phyloP scores from a whole-genome alignment of 37 sponge, comb jelly and placozoan genomes.

The Corticium candelabrum region DNA sequence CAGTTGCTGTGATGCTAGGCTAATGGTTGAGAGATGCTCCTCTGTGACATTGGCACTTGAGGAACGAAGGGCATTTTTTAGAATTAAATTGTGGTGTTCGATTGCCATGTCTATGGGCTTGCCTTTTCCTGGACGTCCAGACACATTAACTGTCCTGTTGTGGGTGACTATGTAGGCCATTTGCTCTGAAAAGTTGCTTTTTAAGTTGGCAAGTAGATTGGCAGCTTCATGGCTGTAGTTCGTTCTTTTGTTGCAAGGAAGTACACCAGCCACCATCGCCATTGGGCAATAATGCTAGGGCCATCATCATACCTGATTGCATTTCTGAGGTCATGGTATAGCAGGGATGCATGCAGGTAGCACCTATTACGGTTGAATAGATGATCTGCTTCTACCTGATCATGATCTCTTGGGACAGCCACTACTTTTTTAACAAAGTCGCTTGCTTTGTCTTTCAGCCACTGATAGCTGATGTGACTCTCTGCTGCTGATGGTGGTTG shows the following conservation, averaged over 20 bases:
- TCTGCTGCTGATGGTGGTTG: neutral
- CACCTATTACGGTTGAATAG: neutral
- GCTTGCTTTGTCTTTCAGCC: conserved; percentile 14
- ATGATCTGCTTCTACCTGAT: conserved; percentile 7
- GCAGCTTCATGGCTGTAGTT: conserved; percentile 16
- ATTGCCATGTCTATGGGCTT: conserved; percentile 17
- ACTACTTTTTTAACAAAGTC: neutral
- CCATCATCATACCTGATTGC: conserved; percentile 15
- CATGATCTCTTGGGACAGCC: neutral
- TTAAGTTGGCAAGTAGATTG: conserved; percentile 1
- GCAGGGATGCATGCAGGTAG: conserved; percentile 3
- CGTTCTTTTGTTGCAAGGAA: conserved; percentile 8
- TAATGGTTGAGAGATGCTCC: neutral
- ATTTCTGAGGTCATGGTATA: conserved; percentile 9
- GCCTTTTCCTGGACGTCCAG: conserved; percentile 19
- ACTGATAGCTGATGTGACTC: neutral
- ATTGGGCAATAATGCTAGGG: conserved; percentile 8
- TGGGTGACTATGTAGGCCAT: conserved; percentile 17
- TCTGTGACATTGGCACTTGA: neutral
- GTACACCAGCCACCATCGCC: conserved; percentile 9
- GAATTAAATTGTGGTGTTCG: neutral
- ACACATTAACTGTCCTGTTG: conserved; percentile 23
- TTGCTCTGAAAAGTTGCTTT: conserved; percentile 13
- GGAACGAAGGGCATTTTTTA: neutral
- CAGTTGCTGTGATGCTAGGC: neutral